Base-by-base conservation (phyloP, 2,797 vertebrate genomes). In the Cyprinella venusta region DNA sequence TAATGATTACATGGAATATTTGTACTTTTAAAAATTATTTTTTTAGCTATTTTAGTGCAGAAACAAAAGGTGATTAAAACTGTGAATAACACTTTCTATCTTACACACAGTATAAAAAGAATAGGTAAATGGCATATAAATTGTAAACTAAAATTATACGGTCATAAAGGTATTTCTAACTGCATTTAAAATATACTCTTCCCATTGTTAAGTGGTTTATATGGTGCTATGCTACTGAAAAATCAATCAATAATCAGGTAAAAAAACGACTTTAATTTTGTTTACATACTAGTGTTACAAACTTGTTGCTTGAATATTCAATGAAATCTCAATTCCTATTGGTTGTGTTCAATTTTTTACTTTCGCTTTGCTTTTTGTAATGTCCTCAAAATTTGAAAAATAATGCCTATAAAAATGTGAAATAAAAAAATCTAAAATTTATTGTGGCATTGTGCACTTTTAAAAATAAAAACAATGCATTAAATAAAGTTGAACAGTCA, bases 401-500 rank as follows among this genome's bases (percentile, higher is more conserved):
- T 2, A 2, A 3, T 56, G 6, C 10, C 5, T 33, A 30, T 70
- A 38, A 33, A 48, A 63, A 42, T 30, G 9, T 45, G 8, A 64
- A 42, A 12, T 5, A 5, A 2, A 54, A 40, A 80, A 36, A 6
- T 30, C 6, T 61, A 21, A 36, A 38, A 26, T 83, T 71, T 83
- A 77, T 77, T 83, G 30, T 38, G 19, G 26, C 16, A 19, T 70
- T 69, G 30, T 30, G 36, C 2, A 83, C n/a, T 33, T 54, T 15
- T 7, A 8, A 75, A 64, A 48, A 56, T 0, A 50, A 10, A 74
- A 82, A 13, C 26, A 36, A 75, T 21, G 40, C 8, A 50, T 42
- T 42, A 59, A 40, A 68, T 26, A 52, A 6, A 67, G 12, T n/a
- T 63, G 0, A 45, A 12, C 1, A 48, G 38, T 63, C 54, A 45